phyloP scores from a whole-genome alignment of 1,140 invertebrate genomes.

The Macrobrachium rosenbergii region DNA sequence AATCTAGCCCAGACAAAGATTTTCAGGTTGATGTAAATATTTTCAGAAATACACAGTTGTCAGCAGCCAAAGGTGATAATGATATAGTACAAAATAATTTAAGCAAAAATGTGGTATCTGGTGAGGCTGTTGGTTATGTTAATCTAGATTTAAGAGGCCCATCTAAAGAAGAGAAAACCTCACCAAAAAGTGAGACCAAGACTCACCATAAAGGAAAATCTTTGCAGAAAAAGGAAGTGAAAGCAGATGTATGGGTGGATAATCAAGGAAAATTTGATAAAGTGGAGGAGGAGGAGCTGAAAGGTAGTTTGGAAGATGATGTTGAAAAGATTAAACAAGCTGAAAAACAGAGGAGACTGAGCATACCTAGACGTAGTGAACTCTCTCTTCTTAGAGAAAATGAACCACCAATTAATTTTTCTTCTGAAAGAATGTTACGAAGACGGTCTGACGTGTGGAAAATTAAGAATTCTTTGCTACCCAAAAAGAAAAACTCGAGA shows the following conservation, averaged over 20 bases:
- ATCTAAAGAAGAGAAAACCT: neutral
- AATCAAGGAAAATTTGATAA: too few species aligned
- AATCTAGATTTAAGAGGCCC: neutral
- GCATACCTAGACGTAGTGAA: constrained; percentile 1
- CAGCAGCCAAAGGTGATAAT: neutral
- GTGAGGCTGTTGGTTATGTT: neutral
- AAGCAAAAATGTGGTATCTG: neutral
- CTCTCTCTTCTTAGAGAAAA: neutral
- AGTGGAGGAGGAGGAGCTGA: too few species aligned
- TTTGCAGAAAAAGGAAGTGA: neutral
- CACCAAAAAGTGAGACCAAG: neutral
- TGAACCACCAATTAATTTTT: neutral
- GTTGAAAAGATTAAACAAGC: too few species aligned
- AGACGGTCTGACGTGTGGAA: constrained; percentile 22
- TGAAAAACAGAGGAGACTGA: constrained; percentile 10
- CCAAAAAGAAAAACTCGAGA: too few species aligned
- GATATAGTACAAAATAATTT: neutral
- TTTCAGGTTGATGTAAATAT: neutral
- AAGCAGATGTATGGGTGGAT: too few species aligned
- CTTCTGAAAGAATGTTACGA: constrained; percentile 17
- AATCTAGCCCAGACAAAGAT: neutral
- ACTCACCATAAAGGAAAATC: neutral
- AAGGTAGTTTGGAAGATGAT: too few species aligned
- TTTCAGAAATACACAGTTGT: constrained; percentile 37
- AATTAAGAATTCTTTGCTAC: constrained; percentile 17